Evolutionary conservation across 2,113 vertebrate species (phyloP).

Genomic region (Myxocyprinus asiaticus): DNA sequence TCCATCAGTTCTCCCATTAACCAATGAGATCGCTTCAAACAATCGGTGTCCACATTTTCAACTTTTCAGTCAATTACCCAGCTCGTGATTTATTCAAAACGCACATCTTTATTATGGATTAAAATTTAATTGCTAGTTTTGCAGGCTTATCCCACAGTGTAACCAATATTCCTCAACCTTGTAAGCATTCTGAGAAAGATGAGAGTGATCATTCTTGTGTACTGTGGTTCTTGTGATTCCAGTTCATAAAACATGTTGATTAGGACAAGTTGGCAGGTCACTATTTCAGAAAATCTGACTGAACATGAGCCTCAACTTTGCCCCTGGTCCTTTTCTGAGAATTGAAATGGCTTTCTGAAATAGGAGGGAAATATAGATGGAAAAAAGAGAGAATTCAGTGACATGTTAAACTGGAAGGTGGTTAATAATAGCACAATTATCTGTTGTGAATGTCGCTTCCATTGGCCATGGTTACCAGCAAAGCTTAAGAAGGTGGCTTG

Average conservation of each 20-base stretch:
- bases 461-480: background rate
- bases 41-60: constrained; percentile 22
- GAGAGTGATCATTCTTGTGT: background rate
- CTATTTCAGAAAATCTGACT: background rate
- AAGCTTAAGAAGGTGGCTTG: background rate
- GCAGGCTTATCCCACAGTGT: constrained; percentile 13
- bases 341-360: background rate
- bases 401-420: background rate
- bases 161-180: constrained; percentile 14
- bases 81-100: constrained; percentile 23
- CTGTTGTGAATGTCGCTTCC: background rate
- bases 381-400: background rate
- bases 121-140: constrained; percentile 22
- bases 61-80: constrained; percentile 23
- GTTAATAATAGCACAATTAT: background rate
- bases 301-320: background rate
- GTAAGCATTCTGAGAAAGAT: background rate
- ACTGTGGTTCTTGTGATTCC: no score
- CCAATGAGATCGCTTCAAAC: constrained; percentile 40
- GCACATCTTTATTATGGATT: constrained; percentile 24
- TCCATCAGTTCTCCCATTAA: constrained; percentile 16
- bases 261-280: background rate
- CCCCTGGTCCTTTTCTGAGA: background rate
- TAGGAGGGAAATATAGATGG: background rate
- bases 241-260: background rate